Evolutionary conservation across 2,113 vertebrate species (phyloP).

Genomic region (Speoplatyrhinus poulsoni): DNA sequence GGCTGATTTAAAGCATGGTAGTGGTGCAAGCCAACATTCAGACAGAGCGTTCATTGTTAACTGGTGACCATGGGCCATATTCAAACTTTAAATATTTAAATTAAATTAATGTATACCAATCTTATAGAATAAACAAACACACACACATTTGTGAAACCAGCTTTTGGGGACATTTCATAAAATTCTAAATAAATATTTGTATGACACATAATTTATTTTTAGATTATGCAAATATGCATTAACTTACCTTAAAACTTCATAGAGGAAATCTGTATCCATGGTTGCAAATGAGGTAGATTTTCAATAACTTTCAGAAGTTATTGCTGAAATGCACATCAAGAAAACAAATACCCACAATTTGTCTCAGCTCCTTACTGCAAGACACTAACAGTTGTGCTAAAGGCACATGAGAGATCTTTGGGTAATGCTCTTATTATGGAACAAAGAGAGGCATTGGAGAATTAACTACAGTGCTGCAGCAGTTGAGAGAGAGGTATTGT

Average conservation of each 20-base stretch:
- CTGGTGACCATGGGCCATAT: too few relatives aligned
- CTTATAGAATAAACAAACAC: too few relatives aligned
- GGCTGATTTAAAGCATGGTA: background rate
- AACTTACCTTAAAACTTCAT: slow-evolving; percentile 70
- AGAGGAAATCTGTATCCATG: slow-evolving; percentile 63
- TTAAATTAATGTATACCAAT: background rate
- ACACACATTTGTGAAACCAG: background rate
- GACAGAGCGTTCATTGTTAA: background rate
- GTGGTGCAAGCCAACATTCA: background rate
- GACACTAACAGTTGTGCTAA: slow-evolving; percentile 8
- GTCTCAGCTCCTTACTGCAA: too few relatives aligned
- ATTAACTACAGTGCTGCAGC: background rate
- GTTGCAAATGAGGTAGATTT: slow-evolving; percentile 7
- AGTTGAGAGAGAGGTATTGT: slow-evolving; percentile 34
- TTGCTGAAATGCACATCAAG: slow-evolving; percentile 36
- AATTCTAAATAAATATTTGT: background rate
- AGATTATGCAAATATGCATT: background rate
- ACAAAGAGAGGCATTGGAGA: slow-evolving; percentile 64
- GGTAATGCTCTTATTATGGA: slow-evolving; percentile 72
- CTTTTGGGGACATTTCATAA: background rate
- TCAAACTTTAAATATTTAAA: too few relatives aligned
- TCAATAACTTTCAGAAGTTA: slow-evolving; percentile 7
- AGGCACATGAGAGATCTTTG: slow-evolving; percentile 66
- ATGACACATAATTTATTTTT: background rate
- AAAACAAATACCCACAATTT: slow-evolving; percentile 3